Percentiles rank a stretch among this genome's conserved stretches.
Evolutionary conservation across 1,140 invertebrate genomes (phyloP).

Genomic region (Microvelia longipes): DNA sequence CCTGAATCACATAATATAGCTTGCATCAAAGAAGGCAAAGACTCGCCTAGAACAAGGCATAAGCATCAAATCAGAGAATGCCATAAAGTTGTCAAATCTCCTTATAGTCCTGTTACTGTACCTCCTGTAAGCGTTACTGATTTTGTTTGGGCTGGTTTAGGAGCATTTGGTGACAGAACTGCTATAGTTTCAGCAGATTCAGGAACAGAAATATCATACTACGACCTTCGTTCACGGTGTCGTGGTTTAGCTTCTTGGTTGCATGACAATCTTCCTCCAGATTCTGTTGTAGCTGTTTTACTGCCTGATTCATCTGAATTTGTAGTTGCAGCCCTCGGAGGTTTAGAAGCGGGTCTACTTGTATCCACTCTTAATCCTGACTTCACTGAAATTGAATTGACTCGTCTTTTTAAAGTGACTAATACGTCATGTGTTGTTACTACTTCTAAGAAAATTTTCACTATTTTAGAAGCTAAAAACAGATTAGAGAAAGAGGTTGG

Average conservation of each 20-base stretch:
- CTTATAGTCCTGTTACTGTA: constrained; percentile 32
- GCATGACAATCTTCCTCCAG: constrained; percentile 44
- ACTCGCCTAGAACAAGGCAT: background rate
- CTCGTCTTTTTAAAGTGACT: background rate
- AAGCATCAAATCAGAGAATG: background rate
- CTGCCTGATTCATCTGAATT: constrained; percentile 64
- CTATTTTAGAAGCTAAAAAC: background rate
- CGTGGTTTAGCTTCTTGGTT: constrained; percentile 50
- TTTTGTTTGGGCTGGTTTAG: constrained; percentile 42
- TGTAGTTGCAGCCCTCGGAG: constrained; percentile 45
- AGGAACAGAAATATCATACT: constrained; percentile 52
- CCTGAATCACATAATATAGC: background rate
- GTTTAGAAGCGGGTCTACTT: constrained; percentile 46
- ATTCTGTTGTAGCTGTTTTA: constrained; percentile 52
- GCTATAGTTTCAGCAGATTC: constrained; percentile 46
- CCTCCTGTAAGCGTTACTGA: constrained; percentile 40
- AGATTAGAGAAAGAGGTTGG: background rate
- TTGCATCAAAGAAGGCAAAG: background rate
- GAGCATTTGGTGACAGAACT: constrained; percentile 38
- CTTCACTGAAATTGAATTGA: background rate
- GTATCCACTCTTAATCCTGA: constrained; percentile 60
- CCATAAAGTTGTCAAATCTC: constrained; percentile 24
- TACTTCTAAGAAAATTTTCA: background rate
- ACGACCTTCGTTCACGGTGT: constrained; percentile 41
- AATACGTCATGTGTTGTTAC: background rate